A percentile compares a stretch with the other conserved stretches of the same genome.
phyloP scores from a whole-genome alignment of 2,888 invertebrate species.

The Iselma pallidipennis region DNA sequence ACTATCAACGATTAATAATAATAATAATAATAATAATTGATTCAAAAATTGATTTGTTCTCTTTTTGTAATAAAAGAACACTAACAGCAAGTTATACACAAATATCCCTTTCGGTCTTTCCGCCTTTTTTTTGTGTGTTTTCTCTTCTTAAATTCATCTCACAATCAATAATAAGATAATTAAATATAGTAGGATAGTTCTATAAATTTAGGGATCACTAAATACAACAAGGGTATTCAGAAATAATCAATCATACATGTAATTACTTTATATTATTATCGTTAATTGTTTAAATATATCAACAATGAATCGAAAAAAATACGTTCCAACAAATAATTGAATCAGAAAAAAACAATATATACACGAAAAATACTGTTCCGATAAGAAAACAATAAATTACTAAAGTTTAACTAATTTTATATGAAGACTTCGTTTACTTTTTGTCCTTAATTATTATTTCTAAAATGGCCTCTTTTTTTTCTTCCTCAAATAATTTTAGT shows the following conservation, averaged over 20 bases:
- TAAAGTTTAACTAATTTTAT: slow-evolving; percentile 7
- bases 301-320: neutral
- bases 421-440: too few relatives aligned
- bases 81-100: slow-evolving; percentile 23
- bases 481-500: slow-evolving; percentile 12
- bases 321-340: slow-evolving; percentile 8
- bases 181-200: neutral
- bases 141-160: neutral
- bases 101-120: too few relatives aligned
- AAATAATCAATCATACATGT: neutral
- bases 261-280: neutral
- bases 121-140: slow-evolving; percentile 12
- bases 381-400: slow-evolving; percentile 7
- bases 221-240: neutral
- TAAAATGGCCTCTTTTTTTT: slow-evolving; percentile 12
- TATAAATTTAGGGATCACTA: neutral
- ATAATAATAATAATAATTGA: slow-evolving; percentile 21
- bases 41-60: slow-evolving; percentile 20
- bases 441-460: too few relatives aligned
- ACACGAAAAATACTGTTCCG: slow-evolving; percentile 9
- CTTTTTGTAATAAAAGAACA: too few relatives aligned
- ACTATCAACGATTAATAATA: too few relatives aligned
- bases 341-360: slow-evolving; percentile 1
- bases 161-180: slow-evolving; percentile 3
- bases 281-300: slow-evolving; percentile 2